phyloP scores from a whole-genome alignment of 2,113 vertebrate genomes.

The Chauna torquata region DNA sequence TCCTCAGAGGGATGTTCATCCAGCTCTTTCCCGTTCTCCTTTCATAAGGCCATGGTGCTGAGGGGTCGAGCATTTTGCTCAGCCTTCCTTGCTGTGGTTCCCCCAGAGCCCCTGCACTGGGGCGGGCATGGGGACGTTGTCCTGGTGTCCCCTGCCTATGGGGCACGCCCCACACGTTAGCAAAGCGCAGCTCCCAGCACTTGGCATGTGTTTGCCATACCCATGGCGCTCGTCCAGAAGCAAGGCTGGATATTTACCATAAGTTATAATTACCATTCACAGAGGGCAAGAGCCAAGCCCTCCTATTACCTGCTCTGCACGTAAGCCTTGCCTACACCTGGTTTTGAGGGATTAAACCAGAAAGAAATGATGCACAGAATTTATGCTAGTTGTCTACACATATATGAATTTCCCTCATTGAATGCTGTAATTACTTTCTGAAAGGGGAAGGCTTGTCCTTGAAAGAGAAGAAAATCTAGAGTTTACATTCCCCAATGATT shows the following conservation, averaged over 20 bases:
- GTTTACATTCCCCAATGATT: constrained; percentile 29
- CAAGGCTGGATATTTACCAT: neutral
- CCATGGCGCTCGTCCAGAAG: neutral
- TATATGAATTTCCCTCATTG: neutral
- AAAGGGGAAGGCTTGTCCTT: neutral
- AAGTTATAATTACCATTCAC: neutral
- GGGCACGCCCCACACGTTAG: neutral
- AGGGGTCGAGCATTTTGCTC: neutral
- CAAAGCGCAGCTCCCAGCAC: neutral
- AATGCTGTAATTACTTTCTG: constrained; percentile 9
- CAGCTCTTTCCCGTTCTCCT: neutral
- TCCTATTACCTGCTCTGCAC: neutral
- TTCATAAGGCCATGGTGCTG: neutral
- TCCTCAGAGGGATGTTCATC: neutral
- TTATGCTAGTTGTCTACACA: neutral
- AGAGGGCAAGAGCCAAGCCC: neutral
- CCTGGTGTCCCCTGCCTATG: rapidly evolving
- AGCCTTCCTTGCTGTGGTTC: neutral
- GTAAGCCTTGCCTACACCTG: neutral
- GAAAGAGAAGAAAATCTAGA: constrained; percentile 22
- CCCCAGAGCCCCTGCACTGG: neutral
- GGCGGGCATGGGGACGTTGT: rapidly evolving
- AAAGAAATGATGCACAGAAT: neutral
- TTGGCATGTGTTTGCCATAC: neutral
- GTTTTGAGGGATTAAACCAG: neutral